A percentile compares a stretch with the other conserved stretches of the same genome.
Conservation (phyloP, 2,888 invertebrate genomes). For the Gastrophysa polygoni region DNA sequence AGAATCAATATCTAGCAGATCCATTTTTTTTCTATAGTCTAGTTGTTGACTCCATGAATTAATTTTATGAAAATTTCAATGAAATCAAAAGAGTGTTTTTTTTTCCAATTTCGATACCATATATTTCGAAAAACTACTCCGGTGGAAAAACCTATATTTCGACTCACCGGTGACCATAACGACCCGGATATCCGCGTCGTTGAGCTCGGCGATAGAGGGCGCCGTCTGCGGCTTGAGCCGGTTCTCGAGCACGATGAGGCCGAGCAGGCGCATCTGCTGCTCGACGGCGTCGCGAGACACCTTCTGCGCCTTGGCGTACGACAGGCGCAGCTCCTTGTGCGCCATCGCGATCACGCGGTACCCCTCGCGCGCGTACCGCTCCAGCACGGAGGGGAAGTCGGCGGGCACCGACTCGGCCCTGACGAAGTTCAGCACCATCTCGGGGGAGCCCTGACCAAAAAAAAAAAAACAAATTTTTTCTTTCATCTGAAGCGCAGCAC, state of each 20-base stretch:
- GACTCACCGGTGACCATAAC: constrained; percentile 93
- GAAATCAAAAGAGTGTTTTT: no score
- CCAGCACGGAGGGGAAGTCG: constrained; percentile 78
- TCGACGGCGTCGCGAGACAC: constrained; percentile 82
- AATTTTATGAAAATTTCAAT: no score
- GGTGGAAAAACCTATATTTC: no score
- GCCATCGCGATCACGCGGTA: constrained; percentile 92
- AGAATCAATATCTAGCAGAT: no score
- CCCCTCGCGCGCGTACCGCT: constrained; percentile 88
- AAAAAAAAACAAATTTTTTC: no score
- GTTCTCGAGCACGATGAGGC: constrained; percentile 94
- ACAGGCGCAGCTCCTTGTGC: constrained; percentile 72
- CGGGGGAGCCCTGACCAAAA: constrained; percentile 68
- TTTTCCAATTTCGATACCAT: no score
- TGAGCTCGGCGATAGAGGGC: constrained; percentile 78
- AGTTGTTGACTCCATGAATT: no score
- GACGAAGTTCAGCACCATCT: constrained; percentile 84
- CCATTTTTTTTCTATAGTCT: no score
- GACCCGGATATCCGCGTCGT: constrained; percentile 84
- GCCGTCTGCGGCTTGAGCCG: constrained; percentile 88
- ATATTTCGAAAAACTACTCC: no score
- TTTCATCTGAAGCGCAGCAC: no score
- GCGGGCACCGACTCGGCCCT: constrained; percentile 77
- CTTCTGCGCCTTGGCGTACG: constrained; percentile 75
- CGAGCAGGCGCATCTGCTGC: constrained; percentile 79